A percentile compares a stretch with the other conserved stretches of the same genome.
Conservation (phyloP, 2,797 vertebrate species). For the Aldrovandia affinis region DNA sequence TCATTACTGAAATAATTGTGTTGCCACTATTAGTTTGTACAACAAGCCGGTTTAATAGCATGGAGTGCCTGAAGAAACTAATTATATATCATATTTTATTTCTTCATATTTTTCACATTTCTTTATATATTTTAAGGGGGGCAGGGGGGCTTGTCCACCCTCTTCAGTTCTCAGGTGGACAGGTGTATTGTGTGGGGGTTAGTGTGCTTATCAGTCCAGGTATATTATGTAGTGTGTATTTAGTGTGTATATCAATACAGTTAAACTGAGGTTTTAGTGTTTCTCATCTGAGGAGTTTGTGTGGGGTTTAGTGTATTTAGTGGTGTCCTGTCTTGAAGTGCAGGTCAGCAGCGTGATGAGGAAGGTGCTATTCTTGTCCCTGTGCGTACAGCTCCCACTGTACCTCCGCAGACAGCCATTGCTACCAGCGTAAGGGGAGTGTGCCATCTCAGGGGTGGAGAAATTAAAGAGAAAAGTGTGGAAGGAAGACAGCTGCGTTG, state of each 20-base stretch:
- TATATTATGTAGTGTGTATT: not conserved
- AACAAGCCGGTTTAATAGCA: too few relatives aligned
- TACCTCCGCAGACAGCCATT: constrained; percentile 52
- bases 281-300: too few relatives aligned
- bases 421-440: not conserved
- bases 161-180: not conserved
- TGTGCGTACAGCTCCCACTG: constrained; percentile 67
- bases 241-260: too few relatives aligned
- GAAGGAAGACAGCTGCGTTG: not conserved
- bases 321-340: constrained; percentile 19
- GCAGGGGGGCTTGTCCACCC: not conserved
- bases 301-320: too few relatives aligned
- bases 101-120: too few relatives aligned
- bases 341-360: constrained; percentile 35
- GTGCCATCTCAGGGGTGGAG: not conserved
- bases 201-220: not conserved
- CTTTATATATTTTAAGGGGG: too few relatives aligned
- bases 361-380: constrained; percentile 29
- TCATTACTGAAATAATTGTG: too few relatives aligned
- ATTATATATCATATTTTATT: too few relatives aligned
- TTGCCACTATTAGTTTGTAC: too few relatives aligned
- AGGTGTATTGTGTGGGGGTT: not conserved
- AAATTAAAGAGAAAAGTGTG: constrained; percentile 3
- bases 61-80: too few relatives aligned
- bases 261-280: too few relatives aligned